Conservation (phyloP, 2,797 vertebrate genomes). For the Gallinago nigripennis region DNA sequence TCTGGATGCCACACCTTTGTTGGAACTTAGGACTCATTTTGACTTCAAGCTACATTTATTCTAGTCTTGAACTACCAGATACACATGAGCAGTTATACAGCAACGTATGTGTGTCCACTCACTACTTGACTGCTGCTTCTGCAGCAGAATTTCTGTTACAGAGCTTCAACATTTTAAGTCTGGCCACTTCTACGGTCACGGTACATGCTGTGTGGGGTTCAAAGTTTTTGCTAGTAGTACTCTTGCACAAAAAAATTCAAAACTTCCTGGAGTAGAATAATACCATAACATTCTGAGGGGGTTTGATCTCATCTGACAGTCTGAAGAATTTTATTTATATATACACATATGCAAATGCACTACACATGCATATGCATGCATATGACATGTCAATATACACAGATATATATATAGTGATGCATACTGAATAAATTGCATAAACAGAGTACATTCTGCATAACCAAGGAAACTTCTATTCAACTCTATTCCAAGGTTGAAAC, state of each 20-base stretch:
- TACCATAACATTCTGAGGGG: background rate
- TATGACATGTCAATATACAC: background rate
- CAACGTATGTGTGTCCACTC: rapidly evolving
- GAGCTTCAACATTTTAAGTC: background rate
- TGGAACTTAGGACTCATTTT: constrained; percentile 2
- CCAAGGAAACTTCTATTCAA: background rate
- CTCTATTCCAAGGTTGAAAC: background rate
- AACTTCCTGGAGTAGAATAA: background rate
- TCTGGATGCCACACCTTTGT: background rate
- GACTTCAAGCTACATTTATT: background rate
- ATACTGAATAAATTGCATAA: background rate
- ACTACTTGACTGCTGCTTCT: background rate
- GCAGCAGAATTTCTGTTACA: background rate
- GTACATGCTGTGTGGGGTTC: background rate
- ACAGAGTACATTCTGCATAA: background rate
- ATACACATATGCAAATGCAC: background rate
- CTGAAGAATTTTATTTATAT: background rate
- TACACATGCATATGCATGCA: background rate
- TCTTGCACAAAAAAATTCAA: background rate
- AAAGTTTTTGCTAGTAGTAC: background rate
- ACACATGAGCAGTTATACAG: rapidly evolving
- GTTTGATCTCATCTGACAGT: background rate
- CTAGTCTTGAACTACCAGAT: background rate
- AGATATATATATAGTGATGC: background rate
- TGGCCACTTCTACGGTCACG: background rate